phyloP scores from a whole-genome alignment of 2,113 vertebrate species.

The Dolichallabes microphthalmus region DNA sequence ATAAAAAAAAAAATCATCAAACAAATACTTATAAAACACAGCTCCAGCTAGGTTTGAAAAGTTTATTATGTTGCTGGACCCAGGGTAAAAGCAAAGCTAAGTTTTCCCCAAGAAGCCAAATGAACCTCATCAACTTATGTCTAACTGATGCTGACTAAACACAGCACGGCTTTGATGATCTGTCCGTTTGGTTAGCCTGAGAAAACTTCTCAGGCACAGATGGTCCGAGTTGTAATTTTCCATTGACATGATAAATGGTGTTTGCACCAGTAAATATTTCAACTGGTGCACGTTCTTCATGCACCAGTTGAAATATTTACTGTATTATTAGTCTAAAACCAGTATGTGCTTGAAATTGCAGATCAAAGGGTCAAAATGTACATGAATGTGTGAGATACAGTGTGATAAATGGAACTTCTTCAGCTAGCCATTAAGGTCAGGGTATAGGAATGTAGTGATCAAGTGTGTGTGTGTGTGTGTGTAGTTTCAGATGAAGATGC shows the following conservation, averaged over 20 bases:
- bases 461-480: background rate
- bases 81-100: background rate
- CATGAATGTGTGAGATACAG: constrained; percentile 9
- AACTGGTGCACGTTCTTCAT: background rate
- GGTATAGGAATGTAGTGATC: background rate
- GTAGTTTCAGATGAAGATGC: background rate
- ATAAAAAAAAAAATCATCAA: background rate
- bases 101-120: constrained; percentile 3
- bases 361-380: background rate
- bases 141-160: constrained; percentile 26
- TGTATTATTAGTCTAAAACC: background rate
- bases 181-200: background rate
- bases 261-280: too few relatives aligned
- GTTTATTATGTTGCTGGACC: background rate
- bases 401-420: background rate
- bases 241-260: background rate
- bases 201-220: constrained; percentile 5
- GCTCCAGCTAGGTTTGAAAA: background rate
- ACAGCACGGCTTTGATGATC: background rate
- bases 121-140: constrained; percentile 16
- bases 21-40: background rate
- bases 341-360: background rate
- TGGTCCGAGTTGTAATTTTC: background rate
- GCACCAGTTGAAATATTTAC: constrained; percentile 3
- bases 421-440: background rate